A percentile compares a stretch with the other conserved stretches of the same genome.
phyloP scores from a whole-genome alignment of 2,888 invertebrate species.

The Tiliacea citrago region DNA sequence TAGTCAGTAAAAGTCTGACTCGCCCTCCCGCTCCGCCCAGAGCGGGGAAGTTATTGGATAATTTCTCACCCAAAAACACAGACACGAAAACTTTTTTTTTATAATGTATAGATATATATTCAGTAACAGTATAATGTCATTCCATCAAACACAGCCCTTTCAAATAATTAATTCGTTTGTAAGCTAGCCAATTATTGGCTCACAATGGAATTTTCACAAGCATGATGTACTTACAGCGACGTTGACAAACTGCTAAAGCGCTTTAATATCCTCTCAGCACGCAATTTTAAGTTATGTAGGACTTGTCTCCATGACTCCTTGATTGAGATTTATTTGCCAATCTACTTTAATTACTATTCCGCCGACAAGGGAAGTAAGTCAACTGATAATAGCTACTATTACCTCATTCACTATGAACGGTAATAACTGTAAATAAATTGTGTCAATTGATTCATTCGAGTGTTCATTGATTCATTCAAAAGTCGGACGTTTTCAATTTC shows the following conservation, averaged over 20 bases:
- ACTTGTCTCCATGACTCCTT: slow-evolving; percentile 1
- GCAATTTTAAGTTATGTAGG: slow-evolving; percentile 23
- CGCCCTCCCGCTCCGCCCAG: no score
- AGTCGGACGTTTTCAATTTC: slow-evolving; percentile 35
- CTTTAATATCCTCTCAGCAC: slow-evolving; percentile 23
- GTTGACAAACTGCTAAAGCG: slow-evolving; percentile 6
- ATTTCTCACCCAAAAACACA: no score
- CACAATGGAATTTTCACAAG: background rate
- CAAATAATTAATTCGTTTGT: no score
- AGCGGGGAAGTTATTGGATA: no score
- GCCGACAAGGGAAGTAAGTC: slow-evolving; percentile 22
- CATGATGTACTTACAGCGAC: background rate
- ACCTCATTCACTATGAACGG: slow-evolving; percentile 23
- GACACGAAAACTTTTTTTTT: no score
- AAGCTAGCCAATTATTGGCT: background rate
- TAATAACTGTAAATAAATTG: slow-evolving; percentile 30
- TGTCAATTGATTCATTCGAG: slow-evolving; percentile 44
- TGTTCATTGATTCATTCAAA: slow-evolving; percentile 29
- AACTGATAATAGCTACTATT: slow-evolving; percentile 27
- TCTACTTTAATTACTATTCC: slow-evolving; percentile 45
- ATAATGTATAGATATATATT: no score
- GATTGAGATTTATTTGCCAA: slow-evolving; percentile 52
- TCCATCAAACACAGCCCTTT: no score
- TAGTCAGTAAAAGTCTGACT: no score
- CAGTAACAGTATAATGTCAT: no score